Evolutionary conservation across 2,888 invertebrate genomes (phyloP).

Genomic region (Cloeon dipterum): DNA sequence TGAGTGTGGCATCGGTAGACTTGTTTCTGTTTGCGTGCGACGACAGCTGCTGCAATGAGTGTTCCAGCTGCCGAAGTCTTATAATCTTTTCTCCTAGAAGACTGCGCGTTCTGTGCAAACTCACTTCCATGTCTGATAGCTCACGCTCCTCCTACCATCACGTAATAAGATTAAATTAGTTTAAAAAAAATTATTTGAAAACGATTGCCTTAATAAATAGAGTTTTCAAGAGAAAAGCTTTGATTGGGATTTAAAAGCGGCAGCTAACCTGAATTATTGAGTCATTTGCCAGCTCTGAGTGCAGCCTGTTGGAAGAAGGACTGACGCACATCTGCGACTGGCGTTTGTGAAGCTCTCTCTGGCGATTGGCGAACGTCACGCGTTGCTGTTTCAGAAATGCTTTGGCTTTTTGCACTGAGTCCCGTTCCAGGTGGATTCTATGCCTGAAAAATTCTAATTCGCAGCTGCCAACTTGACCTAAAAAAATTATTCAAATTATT

Average conservation of each 20-base stretch:
- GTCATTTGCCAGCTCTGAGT: background rate
- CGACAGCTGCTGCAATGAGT: conserved; percentile 38
- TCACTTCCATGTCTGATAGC: conserved; percentile 62
- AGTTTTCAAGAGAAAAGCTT: background rate
- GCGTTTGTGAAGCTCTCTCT: conserved; percentile 27
- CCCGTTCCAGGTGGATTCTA: conserved; percentile 54
- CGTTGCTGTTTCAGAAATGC: conserved; percentile 45
- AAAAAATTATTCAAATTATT: background rate
- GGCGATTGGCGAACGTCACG: conserved; percentile 38
- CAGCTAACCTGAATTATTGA: background rate
- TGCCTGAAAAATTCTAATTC: conserved; percentile 67
- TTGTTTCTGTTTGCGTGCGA: conserved; percentile 17
- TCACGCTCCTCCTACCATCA: conserved; percentile 54
- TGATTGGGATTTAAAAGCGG: too few relatives aligned
- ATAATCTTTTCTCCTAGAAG: conserved; percentile 65
- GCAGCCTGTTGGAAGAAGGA: background rate
- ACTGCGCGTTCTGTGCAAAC: conserved; percentile 55
- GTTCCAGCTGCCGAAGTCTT: conserved; percentile 52
- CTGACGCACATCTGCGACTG: conserved; percentile 11
- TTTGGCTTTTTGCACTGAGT: conserved; percentile 61
- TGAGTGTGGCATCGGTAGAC: conserved; percentile 33
- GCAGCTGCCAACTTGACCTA: conserved; percentile 18
- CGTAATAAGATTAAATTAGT: background rate
- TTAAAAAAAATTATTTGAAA: background rate
- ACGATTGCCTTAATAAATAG: background rate